Base-by-base conservation (phyloP, 2,797 vertebrate species). In the Acanthopagrus latus region DNA sequence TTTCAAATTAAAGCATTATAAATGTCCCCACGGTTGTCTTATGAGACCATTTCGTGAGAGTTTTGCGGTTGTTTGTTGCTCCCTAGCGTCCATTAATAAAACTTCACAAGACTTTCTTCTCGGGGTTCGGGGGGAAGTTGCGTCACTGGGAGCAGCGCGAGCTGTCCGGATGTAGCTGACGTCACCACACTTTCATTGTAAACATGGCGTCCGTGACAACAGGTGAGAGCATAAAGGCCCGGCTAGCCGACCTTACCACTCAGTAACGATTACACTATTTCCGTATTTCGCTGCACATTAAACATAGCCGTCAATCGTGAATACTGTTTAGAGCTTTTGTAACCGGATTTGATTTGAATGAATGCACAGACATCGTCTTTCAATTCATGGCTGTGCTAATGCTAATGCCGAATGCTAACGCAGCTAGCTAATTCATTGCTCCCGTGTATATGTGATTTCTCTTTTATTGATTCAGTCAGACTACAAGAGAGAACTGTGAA, bases 171-270 rank as follows among this genome's bases (percentile, higher is more conserved):
- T 80, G 87, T 73, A 25, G 46, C 29, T 75, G 81, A 83, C 85
- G 85, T 90, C 81, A 84, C 54, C n/a, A n/a, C 43, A 81, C 80
- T 57, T 63, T 76, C 17, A 16, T 74, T 27, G 82, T 62, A 81
- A 95, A 95, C 87, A 96, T 96, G 95, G 95, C 95, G 95, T 95
- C 95, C 43, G 95, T 95, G 63, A 95, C 94, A 91, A 94, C 95
- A 95, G 95, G 95, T 96, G 85, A 96, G 93, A 84, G 38, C 86
- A 68, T 10, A 66, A 77, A 85, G 87, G 91, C 88, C 84, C 80
- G 81, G 80, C 17, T 12, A 65, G 4, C 56, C 7, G 6, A 8
- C 27, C n/a, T 20, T 41, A 29, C 12, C 5, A 1, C 5, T 62
- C 14, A 4, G 1, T 8, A 21, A 33, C 6, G 38, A 5, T 65